Percentiles rank a stretch among this genome's conserved stretches.
Conservation (phyloP, 2,888 invertebrate genomes). For the Callosobruchus maculatus region DNA sequence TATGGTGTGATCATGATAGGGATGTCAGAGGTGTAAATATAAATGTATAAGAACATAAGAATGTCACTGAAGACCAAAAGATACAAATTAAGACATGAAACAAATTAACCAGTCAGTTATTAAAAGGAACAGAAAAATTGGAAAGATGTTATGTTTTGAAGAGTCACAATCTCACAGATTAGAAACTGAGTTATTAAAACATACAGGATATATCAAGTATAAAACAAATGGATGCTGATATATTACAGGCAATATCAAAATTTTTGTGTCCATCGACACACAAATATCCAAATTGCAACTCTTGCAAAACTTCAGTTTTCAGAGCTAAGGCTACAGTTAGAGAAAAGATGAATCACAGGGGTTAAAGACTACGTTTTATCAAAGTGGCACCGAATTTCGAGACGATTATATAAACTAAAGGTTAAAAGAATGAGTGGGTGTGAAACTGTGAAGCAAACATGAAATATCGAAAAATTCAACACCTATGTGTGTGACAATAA, state of each 20-base stretch:
- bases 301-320: background rate
- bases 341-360: background rate
- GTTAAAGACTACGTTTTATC: background rate
- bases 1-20: background rate
- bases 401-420: background rate
- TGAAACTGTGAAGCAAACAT: too few species aligned
- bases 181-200: too few species aligned
- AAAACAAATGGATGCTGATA: too few species aligned
- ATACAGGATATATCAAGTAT: too few species aligned
- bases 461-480: background rate
- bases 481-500: background rate
- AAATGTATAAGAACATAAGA: background rate
- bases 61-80: background rate
- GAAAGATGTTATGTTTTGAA: background rate
- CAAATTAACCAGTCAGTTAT: background rate
- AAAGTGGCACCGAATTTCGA: background rate
- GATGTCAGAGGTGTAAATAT: background rate
- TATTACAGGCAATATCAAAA: too few species aligned
- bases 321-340: background rate
- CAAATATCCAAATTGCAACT: background rate
- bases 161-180: background rate
- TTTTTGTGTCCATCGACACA: too few species aligned
- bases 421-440: background rate
- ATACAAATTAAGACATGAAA: background rate
- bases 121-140: too few species aligned